phyloP scores from a whole-genome alignment of 2,113 vertebrate genomes.

The Oenanthe melanoleuca region DNA sequence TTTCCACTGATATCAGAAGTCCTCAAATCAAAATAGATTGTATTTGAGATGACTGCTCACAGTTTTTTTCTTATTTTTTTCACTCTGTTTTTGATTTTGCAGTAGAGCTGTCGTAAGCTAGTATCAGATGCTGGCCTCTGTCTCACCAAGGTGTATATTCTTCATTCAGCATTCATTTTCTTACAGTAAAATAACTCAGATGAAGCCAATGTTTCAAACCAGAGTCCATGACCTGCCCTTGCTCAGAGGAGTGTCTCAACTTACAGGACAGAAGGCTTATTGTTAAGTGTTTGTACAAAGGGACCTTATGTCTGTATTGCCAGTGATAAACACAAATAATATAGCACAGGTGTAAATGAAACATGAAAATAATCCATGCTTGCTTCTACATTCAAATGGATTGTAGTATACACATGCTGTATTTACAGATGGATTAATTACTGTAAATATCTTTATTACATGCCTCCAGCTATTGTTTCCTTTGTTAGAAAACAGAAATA shows the following conservation, averaged over 20 bases:
- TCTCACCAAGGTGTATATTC: neutral
- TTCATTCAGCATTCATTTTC: neutral
- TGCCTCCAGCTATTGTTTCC: neutral
- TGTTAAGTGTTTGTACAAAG: neutral
- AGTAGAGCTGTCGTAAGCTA: neutral
- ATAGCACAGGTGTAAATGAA: neutral
- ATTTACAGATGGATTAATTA: conserved; percentile 40
- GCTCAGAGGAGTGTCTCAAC: neutral
- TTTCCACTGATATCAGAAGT: neutral
- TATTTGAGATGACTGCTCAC: neutral
- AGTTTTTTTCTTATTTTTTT: neutral
- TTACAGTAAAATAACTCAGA: neutral
- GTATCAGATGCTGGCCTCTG: neutral
- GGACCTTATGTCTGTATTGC: neutral
- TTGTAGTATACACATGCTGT: neutral
- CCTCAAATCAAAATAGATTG: neutral
- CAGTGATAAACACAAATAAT: neutral
- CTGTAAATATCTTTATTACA: neutral
- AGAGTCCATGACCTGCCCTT: neutral
- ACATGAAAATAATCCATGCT: neutral
- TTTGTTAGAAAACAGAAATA: neutral
- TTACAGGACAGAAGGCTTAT: neutral
- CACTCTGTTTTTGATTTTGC: neutral
- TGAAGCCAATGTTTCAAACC: neutral
- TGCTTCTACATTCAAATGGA: neutral